These are phyloP conservation scores for Lethenteron camtschaticum DNA, from an alignment of 2,113 vertebrate species.

Conservation along the genomic window DNA sequence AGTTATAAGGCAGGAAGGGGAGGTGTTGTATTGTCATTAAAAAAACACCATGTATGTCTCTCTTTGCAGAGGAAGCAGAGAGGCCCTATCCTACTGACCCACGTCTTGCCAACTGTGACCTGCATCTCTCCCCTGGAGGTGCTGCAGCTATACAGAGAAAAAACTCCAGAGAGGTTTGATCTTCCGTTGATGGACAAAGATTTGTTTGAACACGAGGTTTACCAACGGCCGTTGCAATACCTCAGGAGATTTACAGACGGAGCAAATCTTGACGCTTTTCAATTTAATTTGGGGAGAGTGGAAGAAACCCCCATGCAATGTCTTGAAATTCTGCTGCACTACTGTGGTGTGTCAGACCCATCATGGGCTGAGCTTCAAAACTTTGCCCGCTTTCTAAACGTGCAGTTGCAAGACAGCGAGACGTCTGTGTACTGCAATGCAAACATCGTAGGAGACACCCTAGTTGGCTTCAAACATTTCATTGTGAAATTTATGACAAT, in stretches of 20 bases:
- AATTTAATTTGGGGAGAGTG: slow-evolving; percentile 13
- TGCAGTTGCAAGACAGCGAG: slow-evolving; percentile 33
- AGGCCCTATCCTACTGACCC: too few relatives aligned
- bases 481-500: slow-evolving; percentile 38
- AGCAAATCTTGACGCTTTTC: slow-evolving; percentile 22
- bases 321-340: slow-evolving; percentile 20
- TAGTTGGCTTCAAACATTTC: slow-evolving; percentile 31
- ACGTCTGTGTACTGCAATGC: slow-evolving; percentile 29
- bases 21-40: too few relatives aligned
- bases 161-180: too few relatives aligned
- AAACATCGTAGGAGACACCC: slow-evolving; percentile 15
- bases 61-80: too few relatives aligned
- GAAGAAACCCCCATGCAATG: slow-evolving; percentile 21
- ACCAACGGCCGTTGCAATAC: slow-evolving; percentile 37
- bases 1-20: too few relatives aligned
- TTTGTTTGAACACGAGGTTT: slow-evolving; percentile 23
- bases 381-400: slow-evolving; percentile 34
- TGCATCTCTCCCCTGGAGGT: too few relatives aligned
- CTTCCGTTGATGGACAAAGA: slow-evolving; percentile 24
- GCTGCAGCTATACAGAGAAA: too few relatives aligned
- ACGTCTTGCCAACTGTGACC: too few relatives aligned
- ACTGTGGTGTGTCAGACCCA: slow-evolving; percentile 26
- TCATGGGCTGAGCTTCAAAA: slow-evolving; percentile 40
- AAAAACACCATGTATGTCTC: too few relatives aligned
- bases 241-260: slow-evolving; percentile 16